These are phyloP conservation scores for Phocoena phocoena DNA, from an alignment of 2,113 vertebrate genomes.

Conservation along the genomic window DNA sequence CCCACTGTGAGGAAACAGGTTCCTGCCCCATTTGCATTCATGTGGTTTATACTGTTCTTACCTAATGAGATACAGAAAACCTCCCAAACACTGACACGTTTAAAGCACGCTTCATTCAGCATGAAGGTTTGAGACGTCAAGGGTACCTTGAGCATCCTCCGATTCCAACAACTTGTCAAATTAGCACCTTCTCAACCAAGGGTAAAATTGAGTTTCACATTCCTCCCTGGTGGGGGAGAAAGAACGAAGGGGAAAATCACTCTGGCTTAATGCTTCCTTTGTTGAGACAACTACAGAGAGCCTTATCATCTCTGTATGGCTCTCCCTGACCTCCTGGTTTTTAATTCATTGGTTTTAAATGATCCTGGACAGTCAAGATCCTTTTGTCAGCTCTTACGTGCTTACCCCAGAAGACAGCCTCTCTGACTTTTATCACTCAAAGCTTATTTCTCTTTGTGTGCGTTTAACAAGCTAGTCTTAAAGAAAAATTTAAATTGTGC, in stretches of 20 bases:
- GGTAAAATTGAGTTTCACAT: conserved; percentile 89
- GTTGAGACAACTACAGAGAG: conserved; percentile 73
- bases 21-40: conserved; percentile 66
- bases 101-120: conserved; percentile 90
- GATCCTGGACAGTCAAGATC: conserved; percentile 68
- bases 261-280: conserved; percentile 77
- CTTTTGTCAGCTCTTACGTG: conserved; percentile 16
- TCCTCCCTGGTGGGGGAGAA: conserved; percentile 83
- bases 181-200: conserved; percentile 90
- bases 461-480: not conserved
- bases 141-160: conserved; percentile 92
- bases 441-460: not conserved
- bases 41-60: conserved; percentile 80
- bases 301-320: conserved; percentile 66
- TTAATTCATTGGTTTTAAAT: conserved; percentile 82
- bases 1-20: conserved; percentile 69
- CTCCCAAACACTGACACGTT: conserved; percentile 87
- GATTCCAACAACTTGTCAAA: conserved; percentile 92
- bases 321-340: conserved; percentile 72
- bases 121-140: conserved; percentile 94
- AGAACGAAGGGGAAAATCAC: conserved; percentile 76
- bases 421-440: conserved; percentile 16
- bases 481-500: not conserved
- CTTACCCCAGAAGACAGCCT: not conserved
- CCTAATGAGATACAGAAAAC: conserved; percentile 92